A percentile compares a stretch with the other conserved stretches of the same genome.
phyloP scores from a whole-genome alignment of 2,113 vertebrate species.

The Hemiprocne comata region DNA sequence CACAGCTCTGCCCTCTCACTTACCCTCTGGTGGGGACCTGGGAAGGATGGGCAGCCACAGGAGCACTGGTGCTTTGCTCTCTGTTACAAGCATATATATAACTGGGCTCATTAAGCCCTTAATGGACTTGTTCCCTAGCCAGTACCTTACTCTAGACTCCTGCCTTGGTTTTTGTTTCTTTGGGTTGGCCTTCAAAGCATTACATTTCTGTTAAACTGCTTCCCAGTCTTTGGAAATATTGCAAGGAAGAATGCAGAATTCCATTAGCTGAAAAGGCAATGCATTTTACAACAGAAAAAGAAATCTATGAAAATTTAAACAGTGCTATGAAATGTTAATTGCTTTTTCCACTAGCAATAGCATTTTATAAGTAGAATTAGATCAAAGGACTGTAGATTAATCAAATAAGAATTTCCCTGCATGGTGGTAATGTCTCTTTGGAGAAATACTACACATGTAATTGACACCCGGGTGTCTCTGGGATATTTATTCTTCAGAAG shows the following conservation, averaged over 20 bases:
- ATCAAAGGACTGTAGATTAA: constrained; percentile 4
- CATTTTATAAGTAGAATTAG: constrained; percentile 19
- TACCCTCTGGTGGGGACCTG: not conserved
- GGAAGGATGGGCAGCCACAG: not conserved
- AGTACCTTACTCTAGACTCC: not conserved
- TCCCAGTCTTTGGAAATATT: not conserved
- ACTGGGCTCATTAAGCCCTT: not conserved
- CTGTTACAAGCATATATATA: not conserved
- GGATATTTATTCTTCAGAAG: not conserved
- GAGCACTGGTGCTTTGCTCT: not conserved
- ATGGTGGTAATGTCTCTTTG: not conserved
- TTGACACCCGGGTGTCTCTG: not conserved
- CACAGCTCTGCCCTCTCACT: not conserved
- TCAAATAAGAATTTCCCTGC: not conserved
- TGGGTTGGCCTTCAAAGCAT: not conserved
- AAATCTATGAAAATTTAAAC: constrained; percentile 26
- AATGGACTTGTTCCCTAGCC: not conserved
- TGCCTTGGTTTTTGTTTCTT: not conserved
- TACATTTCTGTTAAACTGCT: not conserved
- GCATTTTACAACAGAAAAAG: not conserved
- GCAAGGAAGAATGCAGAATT: not conserved
- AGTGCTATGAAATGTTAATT: constrained; percentile 14
- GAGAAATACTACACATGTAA: not conserved
- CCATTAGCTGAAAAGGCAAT: not conserved
- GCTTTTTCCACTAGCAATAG: constrained; percentile 4